Evolutionary conservation across 2,113 vertebrate species (phyloP).

Genomic region (Tetraodon nigroviridis): DNA sequence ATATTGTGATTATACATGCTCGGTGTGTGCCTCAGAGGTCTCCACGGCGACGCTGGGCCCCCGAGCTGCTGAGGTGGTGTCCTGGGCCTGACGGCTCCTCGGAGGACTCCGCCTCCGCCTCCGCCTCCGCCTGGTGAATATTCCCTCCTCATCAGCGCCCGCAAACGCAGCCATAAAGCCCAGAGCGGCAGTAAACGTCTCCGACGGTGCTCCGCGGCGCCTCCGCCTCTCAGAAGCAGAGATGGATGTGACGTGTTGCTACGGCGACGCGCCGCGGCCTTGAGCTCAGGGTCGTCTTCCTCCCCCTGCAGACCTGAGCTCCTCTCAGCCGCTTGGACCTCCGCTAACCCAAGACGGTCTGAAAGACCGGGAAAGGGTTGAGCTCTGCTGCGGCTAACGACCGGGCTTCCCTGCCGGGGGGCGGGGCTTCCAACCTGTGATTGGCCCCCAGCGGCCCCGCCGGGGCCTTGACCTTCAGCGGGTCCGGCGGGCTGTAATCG

Average conservation of each 20-base stretch:
- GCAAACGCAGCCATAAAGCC: not conserved
- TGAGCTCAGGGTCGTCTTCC: slow-evolving; percentile 22
- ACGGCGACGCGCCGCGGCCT: not conserved
- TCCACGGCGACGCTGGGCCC: not conserved
- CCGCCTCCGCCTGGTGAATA: slow-evolving; percentile 5
- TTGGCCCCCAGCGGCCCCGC: slow-evolving; percentile 53
- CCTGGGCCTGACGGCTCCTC: not conserved
- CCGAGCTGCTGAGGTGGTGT: not conserved
- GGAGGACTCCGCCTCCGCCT: slow-evolving; percentile 1
- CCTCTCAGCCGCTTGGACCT: not conserved
- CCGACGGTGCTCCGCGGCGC: not conserved
- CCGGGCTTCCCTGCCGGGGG: not conserved
- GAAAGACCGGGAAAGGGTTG: not conserved
- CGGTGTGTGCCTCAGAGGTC: not conserved
- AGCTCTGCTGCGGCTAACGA: not conserved
- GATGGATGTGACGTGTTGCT: slow-evolving; percentile 3
- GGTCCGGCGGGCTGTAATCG: slow-evolving; percentile 34
- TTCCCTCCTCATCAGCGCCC: slow-evolving; percentile 10
- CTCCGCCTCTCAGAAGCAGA: not conserved
- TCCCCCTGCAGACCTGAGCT: not conserved
- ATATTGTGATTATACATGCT: slow-evolving; percentile 2
- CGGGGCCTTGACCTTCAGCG: slow-evolving; percentile 40
- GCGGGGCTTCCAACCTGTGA: too few species aligned
- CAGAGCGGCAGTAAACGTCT: not conserved
- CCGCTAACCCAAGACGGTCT: not conserved